A percentile compares a stretch with the other conserved stretches of the same genome.
Conservation (phyloP, 2,888 invertebrate genomes). For the Tricholauxania praeusta region DNA sequence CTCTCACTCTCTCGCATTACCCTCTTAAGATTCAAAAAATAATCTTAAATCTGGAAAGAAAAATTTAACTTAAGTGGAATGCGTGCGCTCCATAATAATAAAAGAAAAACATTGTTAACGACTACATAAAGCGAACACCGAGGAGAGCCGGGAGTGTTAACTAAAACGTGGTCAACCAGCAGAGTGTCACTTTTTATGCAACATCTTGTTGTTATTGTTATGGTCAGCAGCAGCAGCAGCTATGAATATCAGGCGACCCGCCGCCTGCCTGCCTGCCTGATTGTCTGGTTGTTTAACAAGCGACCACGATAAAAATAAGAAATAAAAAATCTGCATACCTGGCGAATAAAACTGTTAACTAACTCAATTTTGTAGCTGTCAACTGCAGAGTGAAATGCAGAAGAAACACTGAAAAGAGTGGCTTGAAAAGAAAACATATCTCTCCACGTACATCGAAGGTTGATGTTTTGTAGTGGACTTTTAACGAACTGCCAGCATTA, state of each 20-base stretch:
- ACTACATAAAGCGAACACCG: not conserved
- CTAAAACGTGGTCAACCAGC: slow-evolving; percentile 47
- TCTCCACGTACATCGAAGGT: too few species aligned
- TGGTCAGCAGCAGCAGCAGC: not conserved
- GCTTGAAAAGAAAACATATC: too few species aligned
- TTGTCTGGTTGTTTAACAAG: slow-evolving; percentile 19
- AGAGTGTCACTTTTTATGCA: slow-evolving; percentile 55
- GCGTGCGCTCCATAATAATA: slow-evolving; percentile 47
- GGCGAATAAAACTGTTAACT: slow-evolving; percentile 68
- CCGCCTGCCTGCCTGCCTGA: not conserved
- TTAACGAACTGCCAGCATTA: too few species aligned
- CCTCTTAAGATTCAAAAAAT: not conserved
- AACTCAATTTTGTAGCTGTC: slow-evolving; percentile 68
- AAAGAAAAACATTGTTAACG: slow-evolving; percentile 6
- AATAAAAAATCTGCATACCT: slow-evolving; percentile 58
- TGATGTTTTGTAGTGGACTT: too few species aligned
- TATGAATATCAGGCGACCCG: too few species aligned
- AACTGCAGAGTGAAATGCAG: slow-evolving; percentile 46
- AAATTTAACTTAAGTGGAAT: slow-evolving; percentile 47
- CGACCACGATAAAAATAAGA: not conserved
- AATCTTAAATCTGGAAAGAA: slow-evolving; percentile 28
- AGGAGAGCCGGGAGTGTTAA: not conserved
- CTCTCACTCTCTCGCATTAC: too few species aligned
- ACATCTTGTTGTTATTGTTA: not conserved
- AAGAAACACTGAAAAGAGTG: not conserved